Evolutionary conservation across 2,797 vertebrate genomes (phyloP), one percentile per base, ranked within the genome.

Genomic region (Galaxias olidus): DNA sequence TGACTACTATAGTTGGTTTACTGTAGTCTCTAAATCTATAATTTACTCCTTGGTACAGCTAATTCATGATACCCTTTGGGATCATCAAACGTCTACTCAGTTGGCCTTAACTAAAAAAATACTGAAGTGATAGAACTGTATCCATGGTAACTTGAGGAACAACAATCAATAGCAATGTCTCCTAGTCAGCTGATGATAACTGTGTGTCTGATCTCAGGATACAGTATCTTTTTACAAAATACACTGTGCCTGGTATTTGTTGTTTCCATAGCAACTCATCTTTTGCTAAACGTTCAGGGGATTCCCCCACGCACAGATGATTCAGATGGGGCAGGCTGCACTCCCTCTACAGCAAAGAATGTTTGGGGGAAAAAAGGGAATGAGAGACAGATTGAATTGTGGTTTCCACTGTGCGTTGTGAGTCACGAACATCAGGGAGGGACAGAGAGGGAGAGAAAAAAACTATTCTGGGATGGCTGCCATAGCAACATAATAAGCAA

Each of bases 401-500:
- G 90, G 92, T 93, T 93, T 90, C 88, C 88, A 90, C 84, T 88
- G 88, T 79, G 54, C 84, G 86, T 82, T 88, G 85, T 93, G 92
- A 93, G 86, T 92, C 90, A 93, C 77, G 43, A 87, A 90, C 90
- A 91, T 79, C 83, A 90, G 90, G 89, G 87, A 88, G 86, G 86
- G 79, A 86, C 71, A n/a, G 69, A 75, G 69, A 54, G 53, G 41
- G 59, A 59, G 20, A 55, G 54, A 54, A 70, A 79, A 68, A 65
- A 73, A 93, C 82, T 92, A 93, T 92, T 93, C 92, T 91, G 91
- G 92, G 89, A 92, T 93, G 90, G 91, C 84, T 87, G 80, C 88
- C 79, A 89, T 93, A 63, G 90, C 71, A 93, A 92, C 92, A 93
- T 90, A 93, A 93, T 92, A 93, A 91, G 91, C 89, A 90, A 87